Evolutionary conservation across 2,797 vertebrate genomes (phyloP).

Genomic region (Clarias pachynema): DNA sequence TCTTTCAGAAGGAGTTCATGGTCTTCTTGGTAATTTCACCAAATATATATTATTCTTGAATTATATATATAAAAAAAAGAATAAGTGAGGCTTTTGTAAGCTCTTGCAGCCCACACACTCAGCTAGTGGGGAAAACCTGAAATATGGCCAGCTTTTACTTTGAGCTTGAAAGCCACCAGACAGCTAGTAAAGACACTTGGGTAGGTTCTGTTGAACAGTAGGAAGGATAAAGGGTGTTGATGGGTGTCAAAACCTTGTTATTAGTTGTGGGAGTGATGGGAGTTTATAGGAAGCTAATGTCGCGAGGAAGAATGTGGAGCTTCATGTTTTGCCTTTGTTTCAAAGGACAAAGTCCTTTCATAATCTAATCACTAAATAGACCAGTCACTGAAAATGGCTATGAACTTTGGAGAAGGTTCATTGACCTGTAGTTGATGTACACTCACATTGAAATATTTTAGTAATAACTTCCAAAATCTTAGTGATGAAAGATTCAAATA

Average conservation of each 20-base stretch:
- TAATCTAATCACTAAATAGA: neutral
- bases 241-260: neutral
- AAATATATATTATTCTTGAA: neutral
- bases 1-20: slow-evolving; percentile 83
- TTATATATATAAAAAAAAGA: neutral
- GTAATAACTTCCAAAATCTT: neutral
- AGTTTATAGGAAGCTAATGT: neutral
- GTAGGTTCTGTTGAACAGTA: neutral
- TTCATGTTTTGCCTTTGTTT: neutral
- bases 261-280: neutral
- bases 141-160: neutral
- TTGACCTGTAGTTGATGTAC: too few species aligned
- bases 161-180: neutral
- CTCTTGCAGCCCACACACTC: neutral
- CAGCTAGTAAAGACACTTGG: neutral
- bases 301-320: neutral
- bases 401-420: neutral
- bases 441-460: neutral
- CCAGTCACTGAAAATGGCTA: neutral
- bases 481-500: neutral
- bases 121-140: neutral
- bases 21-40: slow-evolving; percentile 83
- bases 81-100: neutral
- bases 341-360: neutral
- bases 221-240: neutral